Base-by-base conservation (phyloP, 2,888 invertebrate genomes). In the Erebia palarica region DNA sequence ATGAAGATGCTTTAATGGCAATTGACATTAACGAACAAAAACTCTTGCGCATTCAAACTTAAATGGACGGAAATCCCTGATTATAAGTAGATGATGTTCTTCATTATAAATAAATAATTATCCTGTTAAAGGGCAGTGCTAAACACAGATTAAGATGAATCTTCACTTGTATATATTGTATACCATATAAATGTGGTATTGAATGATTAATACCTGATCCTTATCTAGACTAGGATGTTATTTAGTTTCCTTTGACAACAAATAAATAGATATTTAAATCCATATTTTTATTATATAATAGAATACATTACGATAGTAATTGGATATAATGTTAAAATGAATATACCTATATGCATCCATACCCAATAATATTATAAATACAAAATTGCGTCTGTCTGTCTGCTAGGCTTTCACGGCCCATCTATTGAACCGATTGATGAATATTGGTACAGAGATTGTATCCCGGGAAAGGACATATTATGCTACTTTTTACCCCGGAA, bases 31-130 rank as follows among this genome's bases (percentile, higher is more conserved):
- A 11, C 18, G 58, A 58, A 51, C 53, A 61, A 69, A 70, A 70
- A 67, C 60, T 67, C 65, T 69, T 61, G 55, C 61, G n/a, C 64
- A 60, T 66, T 66, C 13, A 66, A 66, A 66, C 63, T 66, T 59
- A 65, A 21, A 64, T 64, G 51, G 21, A 53, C 27, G 73, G 70
- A 68, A 73, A 73, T 68, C 18, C 73, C 72, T 71, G 57, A 65
- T 65, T 55, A 53, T 44, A 53, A 36, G 36, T 36, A 36, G 36
- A 36, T 36, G 47, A 47, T 47, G 51, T 51, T 14, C 51, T 11
- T 47, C 11, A 47, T 55, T 49, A 53, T 58, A 61, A 36, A 63
- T 61, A 72, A 63, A 42, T 36, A 18, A 42, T 49, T 55, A 65
- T 61, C n/a, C 57, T 66, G 14, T 21, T 42, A 49, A 49, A 49